Evolutionary conservation across 2,797 vertebrate species (phyloP).

Genomic region (Rhabdophis nuchalis): DNA sequence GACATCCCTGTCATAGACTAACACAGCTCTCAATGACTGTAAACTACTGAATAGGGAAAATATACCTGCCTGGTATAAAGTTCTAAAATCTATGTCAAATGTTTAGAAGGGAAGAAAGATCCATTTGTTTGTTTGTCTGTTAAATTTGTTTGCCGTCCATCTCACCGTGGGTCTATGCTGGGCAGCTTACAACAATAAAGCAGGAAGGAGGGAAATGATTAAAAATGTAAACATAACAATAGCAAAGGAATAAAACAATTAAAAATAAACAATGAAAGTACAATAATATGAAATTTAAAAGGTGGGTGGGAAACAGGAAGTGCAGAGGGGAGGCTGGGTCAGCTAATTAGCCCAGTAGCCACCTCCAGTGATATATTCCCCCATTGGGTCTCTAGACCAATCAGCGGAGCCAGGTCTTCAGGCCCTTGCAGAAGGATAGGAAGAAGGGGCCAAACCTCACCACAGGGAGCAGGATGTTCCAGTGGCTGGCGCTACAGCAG

Average conservation of each 20-base stretch:
- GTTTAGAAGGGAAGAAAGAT: background rate
- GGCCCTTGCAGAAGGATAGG: background rate
- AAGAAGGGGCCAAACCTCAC: background rate
- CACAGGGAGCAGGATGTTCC: background rate
- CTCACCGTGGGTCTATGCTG: background rate
- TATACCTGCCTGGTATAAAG: background rate
- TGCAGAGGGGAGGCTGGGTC: background rate
- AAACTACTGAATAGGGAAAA: background rate
- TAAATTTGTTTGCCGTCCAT: background rate
- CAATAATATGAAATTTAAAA: background rate
- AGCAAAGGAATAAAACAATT: background rate
- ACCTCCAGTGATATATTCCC: background rate
- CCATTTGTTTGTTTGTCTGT: background rate
- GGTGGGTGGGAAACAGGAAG: background rate
- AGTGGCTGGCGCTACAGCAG: background rate
- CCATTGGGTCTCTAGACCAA: background rate
- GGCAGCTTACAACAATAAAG: background rate
- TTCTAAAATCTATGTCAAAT: background rate
- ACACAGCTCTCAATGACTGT: background rate
- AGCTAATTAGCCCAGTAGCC: background rate
- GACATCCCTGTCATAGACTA: too few relatives aligned
- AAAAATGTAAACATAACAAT: background rate
- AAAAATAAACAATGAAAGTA: background rate
- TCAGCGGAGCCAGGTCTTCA: background rate
- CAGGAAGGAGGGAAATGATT: background rate